Percentiles rank a stretch among this genome's conserved stretches.
phyloP scores from a whole-genome alignment of 2,797 vertebrate genomes.

The Rhyacichthys aspro region DNA sequence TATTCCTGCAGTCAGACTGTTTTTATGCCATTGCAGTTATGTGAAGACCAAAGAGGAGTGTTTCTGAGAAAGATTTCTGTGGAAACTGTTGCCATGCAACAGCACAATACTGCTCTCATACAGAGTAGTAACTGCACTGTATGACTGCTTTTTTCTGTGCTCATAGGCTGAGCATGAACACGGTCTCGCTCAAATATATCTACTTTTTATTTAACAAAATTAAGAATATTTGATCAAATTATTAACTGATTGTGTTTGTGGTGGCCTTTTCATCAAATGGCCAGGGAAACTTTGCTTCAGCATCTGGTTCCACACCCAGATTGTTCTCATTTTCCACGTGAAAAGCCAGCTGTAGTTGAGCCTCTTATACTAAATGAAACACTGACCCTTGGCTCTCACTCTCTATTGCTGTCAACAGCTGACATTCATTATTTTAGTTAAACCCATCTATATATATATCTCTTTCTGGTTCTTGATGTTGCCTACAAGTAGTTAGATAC shows the following conservation, averaged over 20 bases:
- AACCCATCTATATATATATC: constrained; percentile 75
- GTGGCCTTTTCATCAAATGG: constrained; percentile 26
- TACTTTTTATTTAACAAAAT: neutral
- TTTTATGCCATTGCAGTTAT: constrained; percentile 62
- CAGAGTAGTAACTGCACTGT: constrained; percentile 62
- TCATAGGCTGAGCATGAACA: constrained; percentile 23
- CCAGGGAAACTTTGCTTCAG: constrained; percentile 48
- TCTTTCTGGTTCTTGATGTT: constrained; percentile 78
- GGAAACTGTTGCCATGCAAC: constrained; percentile 86
- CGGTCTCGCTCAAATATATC: constrained; percentile 1
- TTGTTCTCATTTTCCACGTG: constrained; percentile 75
- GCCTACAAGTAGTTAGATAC: constrained; percentile 75
- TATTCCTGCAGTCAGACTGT: constrained; percentile 61
- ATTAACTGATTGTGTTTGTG: constrained; percentile 21
- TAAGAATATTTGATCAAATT: neutral
- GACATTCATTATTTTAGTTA: constrained; percentile 80
- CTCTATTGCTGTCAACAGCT: constrained; percentile 13
- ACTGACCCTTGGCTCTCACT: constrained; percentile 26
- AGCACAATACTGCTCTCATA: constrained; percentile 69
- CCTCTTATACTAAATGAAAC: constrained; percentile 35
- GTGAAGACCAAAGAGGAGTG: constrained; percentile 66
- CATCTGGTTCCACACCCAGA: constrained; percentile 56
- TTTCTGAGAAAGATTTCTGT: constrained; percentile 83
- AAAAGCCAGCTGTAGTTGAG: constrained; percentile 71
- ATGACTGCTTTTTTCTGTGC: constrained; percentile 57